phyloP scores from a whole-genome alignment of 2,113 vertebrate species.

The Spheniscus mendiculus region DNA sequence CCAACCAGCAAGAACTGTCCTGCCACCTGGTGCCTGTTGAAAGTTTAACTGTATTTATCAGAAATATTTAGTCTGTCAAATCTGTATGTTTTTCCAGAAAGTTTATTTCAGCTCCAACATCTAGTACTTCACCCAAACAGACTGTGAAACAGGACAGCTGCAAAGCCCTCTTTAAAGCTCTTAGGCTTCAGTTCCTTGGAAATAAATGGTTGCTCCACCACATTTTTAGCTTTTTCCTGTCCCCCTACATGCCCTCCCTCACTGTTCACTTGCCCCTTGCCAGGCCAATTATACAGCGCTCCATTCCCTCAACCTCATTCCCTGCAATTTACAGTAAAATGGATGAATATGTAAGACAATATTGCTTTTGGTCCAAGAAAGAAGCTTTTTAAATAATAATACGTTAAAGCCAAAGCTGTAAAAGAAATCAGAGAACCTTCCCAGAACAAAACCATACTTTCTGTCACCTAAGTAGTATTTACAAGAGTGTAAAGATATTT shows the following conservation, averaged over 20 bases:
- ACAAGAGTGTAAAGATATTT: not conserved
- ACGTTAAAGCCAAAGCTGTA: not conserved
- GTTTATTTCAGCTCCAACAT: not conserved
- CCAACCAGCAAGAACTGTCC: not conserved
- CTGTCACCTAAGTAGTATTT: not conserved
- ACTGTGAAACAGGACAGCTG: not conserved
- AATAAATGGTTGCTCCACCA: not conserved
- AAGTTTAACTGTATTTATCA: not conserved
- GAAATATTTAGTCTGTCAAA: not conserved
- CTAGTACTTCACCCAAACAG: not conserved
- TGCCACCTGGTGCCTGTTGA: not conserved
- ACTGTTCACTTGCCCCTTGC: not conserved
- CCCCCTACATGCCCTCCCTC: not conserved
- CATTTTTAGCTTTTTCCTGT: not conserved
- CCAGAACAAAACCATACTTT: not conserved
- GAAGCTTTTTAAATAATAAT: not conserved
- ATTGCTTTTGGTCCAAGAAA: not conserved
- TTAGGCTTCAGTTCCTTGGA: not conserved
- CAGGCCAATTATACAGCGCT: not conserved
- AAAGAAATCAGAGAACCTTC: not conserved
- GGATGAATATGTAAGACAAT: not conserved
- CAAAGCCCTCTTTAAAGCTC: not conserved
- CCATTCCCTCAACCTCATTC: not conserved
- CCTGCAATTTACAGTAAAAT: not conserved
- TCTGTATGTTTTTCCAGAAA: not conserved